Evolutionary conservation across 1,140 invertebrate species (phyloP).

Genomic region (Nasonia vitripennis): DNA sequence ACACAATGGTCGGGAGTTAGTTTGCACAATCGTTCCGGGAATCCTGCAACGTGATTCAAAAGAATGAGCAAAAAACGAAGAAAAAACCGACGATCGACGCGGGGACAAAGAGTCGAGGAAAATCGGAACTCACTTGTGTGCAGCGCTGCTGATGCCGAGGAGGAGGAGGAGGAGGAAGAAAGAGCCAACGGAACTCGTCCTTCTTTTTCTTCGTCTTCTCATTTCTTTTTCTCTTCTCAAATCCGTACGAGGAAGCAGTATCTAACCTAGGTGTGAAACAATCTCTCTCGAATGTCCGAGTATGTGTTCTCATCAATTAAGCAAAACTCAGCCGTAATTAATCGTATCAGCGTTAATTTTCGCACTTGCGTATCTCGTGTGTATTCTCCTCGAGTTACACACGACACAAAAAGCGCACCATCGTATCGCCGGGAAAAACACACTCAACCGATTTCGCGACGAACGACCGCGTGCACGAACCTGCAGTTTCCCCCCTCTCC

Average conservation of each 20-base stretch:
- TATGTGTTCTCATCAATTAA: no score
- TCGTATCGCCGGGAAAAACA: neutral
- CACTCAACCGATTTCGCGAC: neutral
- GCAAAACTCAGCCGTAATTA: no score
- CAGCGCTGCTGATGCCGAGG: neutral
- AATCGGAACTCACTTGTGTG: neutral
- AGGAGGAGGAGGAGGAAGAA: neutral
- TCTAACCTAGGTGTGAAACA: no score
- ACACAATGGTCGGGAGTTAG: neutral
- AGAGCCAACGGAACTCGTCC: neutral
- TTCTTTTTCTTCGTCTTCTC: neutral
- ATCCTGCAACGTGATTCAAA: neutral
- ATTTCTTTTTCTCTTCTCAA: no score
- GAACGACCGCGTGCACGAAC: neutral
- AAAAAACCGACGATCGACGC: neutral
- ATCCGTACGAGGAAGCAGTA: no score
- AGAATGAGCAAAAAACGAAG: neutral
- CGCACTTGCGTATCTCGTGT: no score
- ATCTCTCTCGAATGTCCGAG: no score
- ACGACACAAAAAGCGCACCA: neutral
- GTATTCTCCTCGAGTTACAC: neutral
- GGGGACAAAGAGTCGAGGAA: neutral
- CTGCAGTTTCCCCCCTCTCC: neutral
- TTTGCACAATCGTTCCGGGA: slow-evolving; percentile 10
- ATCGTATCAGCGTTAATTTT: no score